These are phyloP conservation scores for Pimephales promelas DNA, from an alignment of 2,113 vertebrate species.

Conservation along the genomic window DNA sequence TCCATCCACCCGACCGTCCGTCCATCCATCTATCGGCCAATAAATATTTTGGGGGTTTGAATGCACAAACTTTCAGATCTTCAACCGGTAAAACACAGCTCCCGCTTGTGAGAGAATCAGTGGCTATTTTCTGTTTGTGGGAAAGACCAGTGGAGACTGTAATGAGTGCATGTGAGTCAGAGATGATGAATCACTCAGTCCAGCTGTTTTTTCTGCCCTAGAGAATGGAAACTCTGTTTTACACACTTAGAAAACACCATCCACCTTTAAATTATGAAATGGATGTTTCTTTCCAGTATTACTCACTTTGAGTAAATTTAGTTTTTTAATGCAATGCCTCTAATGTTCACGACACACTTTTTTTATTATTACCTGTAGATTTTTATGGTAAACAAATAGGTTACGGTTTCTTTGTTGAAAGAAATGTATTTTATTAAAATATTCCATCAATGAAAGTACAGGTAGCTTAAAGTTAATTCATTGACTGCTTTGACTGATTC, in stretches of 20 bases:
- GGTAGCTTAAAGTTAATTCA: background rate
- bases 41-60: background rate
- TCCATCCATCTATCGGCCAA: background rate
- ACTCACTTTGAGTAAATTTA: background rate
- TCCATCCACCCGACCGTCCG: too few relatives aligned
- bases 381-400: background rate
- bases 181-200: constrained; percentile 55
- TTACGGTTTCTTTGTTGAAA: background rate
- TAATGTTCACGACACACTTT: too few relatives aligned
- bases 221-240: constrained; percentile 1
- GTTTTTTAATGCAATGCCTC: background rate
- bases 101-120: background rate
- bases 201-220: background rate
- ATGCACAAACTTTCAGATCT: background rate
- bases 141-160: background rate
- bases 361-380: background rate
- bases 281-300: background rate
- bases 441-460: background rate
- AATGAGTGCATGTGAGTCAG: background rate
- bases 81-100: background rate
- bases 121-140: constrained; percentile 35
- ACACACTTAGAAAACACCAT: background rate
- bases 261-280: background rate
- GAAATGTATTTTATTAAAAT: background rate
- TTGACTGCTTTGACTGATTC: background rate